Evolutionary conservation across 2,888 invertebrate species (phyloP), one percentile per base, ranked within the genome.

Genomic region (Cremastobaeus sp.): DNA sequence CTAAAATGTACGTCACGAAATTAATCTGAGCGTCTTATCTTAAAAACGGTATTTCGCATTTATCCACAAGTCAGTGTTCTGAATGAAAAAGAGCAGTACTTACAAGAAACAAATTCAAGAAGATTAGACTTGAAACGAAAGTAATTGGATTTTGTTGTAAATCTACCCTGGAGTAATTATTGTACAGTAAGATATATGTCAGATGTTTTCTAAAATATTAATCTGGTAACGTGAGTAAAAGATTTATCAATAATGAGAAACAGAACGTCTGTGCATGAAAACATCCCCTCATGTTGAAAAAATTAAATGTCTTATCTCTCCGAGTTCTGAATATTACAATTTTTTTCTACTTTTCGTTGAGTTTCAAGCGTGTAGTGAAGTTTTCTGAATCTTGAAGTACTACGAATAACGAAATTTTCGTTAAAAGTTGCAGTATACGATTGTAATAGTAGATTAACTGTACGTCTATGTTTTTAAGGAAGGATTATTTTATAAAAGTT

Each of bases 21-120:
- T 65, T 72, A 72, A 72, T 72, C 57, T 57, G 59, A 71, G 52
- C 37, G 65, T 71, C 32, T 71, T 52, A 25, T 71, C 62, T 54
- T 55, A 55, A 39, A 48, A 62, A 55, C 43, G 28, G 62, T 39
- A 55, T 41, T 54, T 62, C 55, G 45, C 52, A 62, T 55, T 48
- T 57, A 25, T 25, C 25, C 8, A 25, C n/a, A n/a, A n/a, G n/a
- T n/a, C n/a, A n/a, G n/a, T n/a, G n/a, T n/a, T n/a, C n/a, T n/a
- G n/a, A n/a, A n/a, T n/a, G n/a, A n/a, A n/a, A n/a, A n/a, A n/a
- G n/a, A n/a, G n/a, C n/a, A n/a, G n/a, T 25, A 62, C 62, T 55
- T 39, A 55, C 52, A 62, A 17, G 20, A 25, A 41, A 35, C 39
- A 54, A 69, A 62, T 69, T 60, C 39, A 54, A 15, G 32, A 37